Evolutionary conservation across 2,888 invertebrate genomes (phyloP).

Genomic region (Alcis repandata): DNA sequence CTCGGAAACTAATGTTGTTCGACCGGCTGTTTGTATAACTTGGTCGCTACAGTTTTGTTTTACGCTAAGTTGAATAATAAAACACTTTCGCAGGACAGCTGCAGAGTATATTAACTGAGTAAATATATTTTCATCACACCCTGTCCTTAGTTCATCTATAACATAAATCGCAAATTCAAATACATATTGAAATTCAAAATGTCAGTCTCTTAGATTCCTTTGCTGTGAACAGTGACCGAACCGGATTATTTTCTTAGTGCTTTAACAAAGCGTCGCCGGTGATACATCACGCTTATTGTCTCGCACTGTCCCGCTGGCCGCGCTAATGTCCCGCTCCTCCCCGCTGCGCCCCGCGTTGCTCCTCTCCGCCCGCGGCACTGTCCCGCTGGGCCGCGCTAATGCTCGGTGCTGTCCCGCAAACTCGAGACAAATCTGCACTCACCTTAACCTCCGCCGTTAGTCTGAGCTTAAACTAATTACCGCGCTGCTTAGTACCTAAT

Average conservation of each 20-base stretch:
- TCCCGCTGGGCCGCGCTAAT: constrained; percentile 10
- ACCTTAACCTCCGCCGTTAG: constrained; percentile 19
- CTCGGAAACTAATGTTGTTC: constrained; percentile 27
- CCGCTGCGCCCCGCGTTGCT: not conserved
- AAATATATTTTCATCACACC: too few relatives aligned
- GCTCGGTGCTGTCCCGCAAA: not conserved
- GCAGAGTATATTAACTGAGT: too few relatives aligned
- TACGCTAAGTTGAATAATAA: not conserved
- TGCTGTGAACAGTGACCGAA: not conserved
- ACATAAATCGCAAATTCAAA: too few relatives aligned
- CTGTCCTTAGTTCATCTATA: too few relatives aligned
- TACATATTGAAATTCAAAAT: not conserved
- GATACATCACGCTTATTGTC: constrained; percentile 10
- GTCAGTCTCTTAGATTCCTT: not conserved
- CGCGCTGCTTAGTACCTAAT: not conserved
- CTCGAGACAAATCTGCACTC: constrained; percentile 26
- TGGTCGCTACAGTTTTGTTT: constrained; percentile 23
- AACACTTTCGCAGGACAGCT: too few relatives aligned
- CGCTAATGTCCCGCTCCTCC: not conserved
- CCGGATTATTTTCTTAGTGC: not conserved
- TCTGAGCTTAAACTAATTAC: not conserved
- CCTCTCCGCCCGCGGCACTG: too few relatives aligned
- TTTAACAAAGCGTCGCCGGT: constrained; percentile 5
- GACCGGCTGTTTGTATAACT: constrained; percentile 21
- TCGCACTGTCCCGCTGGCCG: not conserved